Evolutionary conservation across 2,113 vertebrate species (phyloP).

Genomic region (Thamnaconus septentrionalis): DNA sequence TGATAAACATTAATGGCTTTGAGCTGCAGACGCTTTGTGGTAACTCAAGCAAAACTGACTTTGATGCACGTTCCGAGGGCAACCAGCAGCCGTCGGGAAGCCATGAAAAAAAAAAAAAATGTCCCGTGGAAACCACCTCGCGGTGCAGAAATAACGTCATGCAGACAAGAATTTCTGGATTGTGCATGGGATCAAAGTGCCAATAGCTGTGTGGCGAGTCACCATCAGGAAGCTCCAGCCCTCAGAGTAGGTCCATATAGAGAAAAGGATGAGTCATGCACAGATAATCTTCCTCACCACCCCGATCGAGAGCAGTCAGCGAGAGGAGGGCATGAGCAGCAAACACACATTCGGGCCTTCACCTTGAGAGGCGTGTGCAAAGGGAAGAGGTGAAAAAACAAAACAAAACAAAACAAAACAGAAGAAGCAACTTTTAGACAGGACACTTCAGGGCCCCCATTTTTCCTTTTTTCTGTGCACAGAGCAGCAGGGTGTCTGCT

Average conservation of each 20-base stretch:
- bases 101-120: no score
- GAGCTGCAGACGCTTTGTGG: no score
- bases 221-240: constrained; percentile 52
- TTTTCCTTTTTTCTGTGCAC: constrained; percentile 15
- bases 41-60: no score
- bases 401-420: no score
- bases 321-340: constrained; percentile 26
- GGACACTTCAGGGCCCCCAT: no score
- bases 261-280: constrained; percentile 63
- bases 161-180: constrained; percentile 62
- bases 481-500: constrained; percentile 42
- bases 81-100: no score
- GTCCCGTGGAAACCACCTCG: constrained; percentile 34
- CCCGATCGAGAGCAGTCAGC: constrained; percentile 30
- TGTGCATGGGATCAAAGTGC: constrained; percentile 59
- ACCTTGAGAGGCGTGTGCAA: no score
- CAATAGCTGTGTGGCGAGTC: constrained; percentile 61
- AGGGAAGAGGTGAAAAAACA: no score
- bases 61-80: no score
- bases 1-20: no score
- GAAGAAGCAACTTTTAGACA: no score
- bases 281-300: constrained; percentile 63
- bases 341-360: no score
- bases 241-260: constrained; percentile 51
- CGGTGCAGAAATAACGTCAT: constrained; percentile 23